Percentiles rank a stretch among this genome's conserved stretches.
Evolutionary conservation across 1,140 invertebrate genomes (phyloP).

Genomic region (Drosophila yakuba): DNA sequence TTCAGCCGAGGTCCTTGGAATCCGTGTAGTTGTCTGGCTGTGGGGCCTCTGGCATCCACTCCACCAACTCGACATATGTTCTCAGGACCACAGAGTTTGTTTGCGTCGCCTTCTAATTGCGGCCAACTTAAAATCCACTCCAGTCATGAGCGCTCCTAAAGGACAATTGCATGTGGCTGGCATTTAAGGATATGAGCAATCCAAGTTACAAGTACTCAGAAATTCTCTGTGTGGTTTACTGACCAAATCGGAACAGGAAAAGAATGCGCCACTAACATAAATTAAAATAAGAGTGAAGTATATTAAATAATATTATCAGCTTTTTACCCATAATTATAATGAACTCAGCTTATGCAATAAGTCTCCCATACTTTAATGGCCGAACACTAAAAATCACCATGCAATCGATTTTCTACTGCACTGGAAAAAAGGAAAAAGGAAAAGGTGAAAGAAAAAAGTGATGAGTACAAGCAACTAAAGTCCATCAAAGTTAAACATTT

Average conservation of each 20-base stretch:
- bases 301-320: too few species aligned
- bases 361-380: neutral
- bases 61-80: slow-evolving; percentile 18
- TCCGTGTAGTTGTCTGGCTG: slow-evolving; percentile 22
- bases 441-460: too few species aligned
- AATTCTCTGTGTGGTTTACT: neutral
- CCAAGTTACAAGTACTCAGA: neutral
- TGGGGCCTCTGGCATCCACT: slow-evolving; percentile 17
- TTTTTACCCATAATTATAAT: neutral
- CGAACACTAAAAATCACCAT: neutral
- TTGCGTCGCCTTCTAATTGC: slow-evolving; percentile 60
- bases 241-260: neutral
- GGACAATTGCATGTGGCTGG: slow-evolving; percentile 34
- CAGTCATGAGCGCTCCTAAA: slow-evolving; percentile 20
- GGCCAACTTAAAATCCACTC: slow-evolving; percentile 69
- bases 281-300: too few species aligned
- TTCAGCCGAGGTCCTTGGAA: slow-evolving; percentile 31
- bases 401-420: neutral
- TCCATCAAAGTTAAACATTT: neutral
- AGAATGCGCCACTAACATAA: neutral
- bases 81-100: slow-evolving; percentile 34
- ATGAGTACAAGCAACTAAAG: neutral
- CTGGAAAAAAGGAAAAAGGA: neutral
- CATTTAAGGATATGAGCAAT: slow-evolving; percentile 28
- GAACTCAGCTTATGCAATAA: neutral